A percentile compares a stretch with the other conserved stretches of the same genome.
Evolutionary conservation across 1,140 invertebrate species (phyloP).

Genomic region (Drosophila arawakana): DNA sequence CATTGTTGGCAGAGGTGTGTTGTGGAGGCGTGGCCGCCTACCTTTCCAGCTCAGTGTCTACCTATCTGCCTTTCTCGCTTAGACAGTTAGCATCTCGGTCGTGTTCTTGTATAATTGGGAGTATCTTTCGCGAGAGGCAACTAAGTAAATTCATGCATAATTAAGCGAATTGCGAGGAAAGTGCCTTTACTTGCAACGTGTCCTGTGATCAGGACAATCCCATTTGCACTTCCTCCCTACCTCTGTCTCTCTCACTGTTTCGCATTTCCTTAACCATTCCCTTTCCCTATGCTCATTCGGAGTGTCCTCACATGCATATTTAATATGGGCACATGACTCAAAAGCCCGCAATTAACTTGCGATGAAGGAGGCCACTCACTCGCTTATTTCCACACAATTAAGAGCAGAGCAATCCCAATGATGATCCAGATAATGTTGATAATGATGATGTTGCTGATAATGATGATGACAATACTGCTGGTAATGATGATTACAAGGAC

Average conservation of each 20-base stretch:
- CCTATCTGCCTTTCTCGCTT: too few species aligned
- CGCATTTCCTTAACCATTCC: slow-evolving; percentile 1
- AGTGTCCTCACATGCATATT: slow-evolving; percentile 53
- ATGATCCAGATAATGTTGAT: slow-evolving; percentile 6
- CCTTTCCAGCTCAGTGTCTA: too few species aligned
- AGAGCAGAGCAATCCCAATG: slow-evolving; percentile 23
- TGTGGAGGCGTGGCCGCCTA: not conserved
- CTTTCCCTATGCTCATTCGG: slow-evolving; percentile 2
- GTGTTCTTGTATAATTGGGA: slow-evolving; percentile 45
- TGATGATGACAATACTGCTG: not conserved
- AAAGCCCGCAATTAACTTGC: slow-evolving; percentile 63
- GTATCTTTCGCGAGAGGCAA: slow-evolving; percentile 25
- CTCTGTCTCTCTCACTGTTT: not conserved
- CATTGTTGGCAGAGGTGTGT: too few species aligned
- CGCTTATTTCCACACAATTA: slow-evolving; percentile 61
- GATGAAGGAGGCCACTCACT: slow-evolving; percentile 50
- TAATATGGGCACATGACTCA: slow-evolving; percentile 52
- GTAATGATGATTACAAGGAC: slow-evolving; percentile 22
- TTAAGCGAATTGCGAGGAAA: slow-evolving; percentile 48
- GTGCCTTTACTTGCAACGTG: slow-evolving; percentile 30
- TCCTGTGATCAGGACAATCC: slow-evolving; percentile 25
- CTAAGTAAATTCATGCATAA: slow-evolving; percentile 63
- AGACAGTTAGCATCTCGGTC: slow-evolving; percentile 9
- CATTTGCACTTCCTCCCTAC: not conserved
- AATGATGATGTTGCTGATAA: slow-evolving; percentile 7